These are phyloP conservation scores for Drosophila sp. DNA, from an alignment of 1,140 invertebrate genomes.

Conservation along the genomic window DNA sequence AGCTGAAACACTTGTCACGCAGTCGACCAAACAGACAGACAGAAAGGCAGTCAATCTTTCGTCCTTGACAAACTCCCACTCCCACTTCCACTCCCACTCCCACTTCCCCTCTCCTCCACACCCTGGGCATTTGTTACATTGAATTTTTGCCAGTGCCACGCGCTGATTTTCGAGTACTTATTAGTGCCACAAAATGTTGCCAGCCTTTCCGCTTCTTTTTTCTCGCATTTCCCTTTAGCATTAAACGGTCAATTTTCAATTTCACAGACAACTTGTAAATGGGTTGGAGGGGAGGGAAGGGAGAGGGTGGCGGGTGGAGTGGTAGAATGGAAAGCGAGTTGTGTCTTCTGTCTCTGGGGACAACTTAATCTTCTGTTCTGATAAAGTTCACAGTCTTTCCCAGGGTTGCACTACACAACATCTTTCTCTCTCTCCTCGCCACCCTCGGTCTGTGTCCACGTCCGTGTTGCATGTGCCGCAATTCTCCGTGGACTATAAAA, in stretches of 20 bases:
- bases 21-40: conserved; percentile 18
- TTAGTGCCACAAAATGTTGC: conserved; percentile 68
- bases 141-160: conserved; percentile 24
- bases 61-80: not conserved
- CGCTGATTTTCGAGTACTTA: conserved; percentile 71
- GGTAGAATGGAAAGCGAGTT: not conserved
- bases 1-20: conserved; percentile 61
- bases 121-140: not conserved
- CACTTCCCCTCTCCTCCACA: not conserved
- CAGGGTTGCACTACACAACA: conserved; percentile 54
- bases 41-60: too few species aligned
- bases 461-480: conserved; percentile 66
- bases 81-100: not conserved
- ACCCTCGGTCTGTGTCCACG: not conserved
- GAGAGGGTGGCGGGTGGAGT: not conserved
- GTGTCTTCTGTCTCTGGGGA: conserved; percentile 57
- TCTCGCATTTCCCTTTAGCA: conserved; percentile 38
- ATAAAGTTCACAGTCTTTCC: conserved; percentile 73
- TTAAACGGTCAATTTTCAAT: conserved; percentile 84
- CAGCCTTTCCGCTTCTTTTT: conserved; percentile 13
- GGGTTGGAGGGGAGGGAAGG: not conserved
- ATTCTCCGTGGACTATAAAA: conserved; percentile 75
- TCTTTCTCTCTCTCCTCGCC: not conserved
- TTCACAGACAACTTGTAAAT: conserved; percentile 70
- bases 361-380: conserved; percentile 82